phyloP scores from a whole-genome alignment of 2,888 invertebrate species.

The Patella pellucida region DNA sequence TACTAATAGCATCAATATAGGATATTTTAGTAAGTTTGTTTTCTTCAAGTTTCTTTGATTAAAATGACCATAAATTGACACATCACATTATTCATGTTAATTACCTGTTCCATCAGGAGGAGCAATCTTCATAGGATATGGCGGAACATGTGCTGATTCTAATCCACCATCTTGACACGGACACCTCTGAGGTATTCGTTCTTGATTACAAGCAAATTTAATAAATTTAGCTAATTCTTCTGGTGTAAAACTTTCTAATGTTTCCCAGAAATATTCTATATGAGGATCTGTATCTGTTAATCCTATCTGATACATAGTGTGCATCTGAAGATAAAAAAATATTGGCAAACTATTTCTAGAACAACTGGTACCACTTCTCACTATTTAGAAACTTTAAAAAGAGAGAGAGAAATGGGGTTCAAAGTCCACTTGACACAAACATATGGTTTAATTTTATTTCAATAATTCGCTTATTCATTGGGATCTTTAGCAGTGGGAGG shows the following conservation, averaged over 20 bases:
- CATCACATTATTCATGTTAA: conserved; percentile 6
- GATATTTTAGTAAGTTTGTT: neutral
- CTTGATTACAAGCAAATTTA: conserved; percentile 71
- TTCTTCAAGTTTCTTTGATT: neutral
- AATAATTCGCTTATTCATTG: no score
- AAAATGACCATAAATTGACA: neutral
- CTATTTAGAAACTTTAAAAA: no score
- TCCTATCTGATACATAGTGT: conserved; percentile 71
- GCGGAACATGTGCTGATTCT: conserved; percentile 68
- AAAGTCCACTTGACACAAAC: no score
- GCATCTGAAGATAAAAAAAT: conserved; percentile 50
- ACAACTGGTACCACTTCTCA: no score
- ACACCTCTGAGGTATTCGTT: conserved; percentile 68
- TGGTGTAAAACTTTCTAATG: conserved; percentile 63
- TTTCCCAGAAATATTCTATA: conserved; percentile 69
- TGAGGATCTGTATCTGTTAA: conserved; percentile 68
- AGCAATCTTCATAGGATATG: conserved; percentile 71
- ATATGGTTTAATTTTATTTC: no score
- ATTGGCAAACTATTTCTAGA: neutral
- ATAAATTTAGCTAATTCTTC: conserved; percentile 68
- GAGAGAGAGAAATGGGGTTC: no score
- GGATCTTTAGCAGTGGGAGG: no score
- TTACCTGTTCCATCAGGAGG: conserved; percentile 68
- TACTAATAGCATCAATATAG: neutral
- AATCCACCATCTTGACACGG: conserved; percentile 64